Evolutionary conservation across 2,888 invertebrate species (phyloP).

Genomic region (Congeria kusceri): DNA sequence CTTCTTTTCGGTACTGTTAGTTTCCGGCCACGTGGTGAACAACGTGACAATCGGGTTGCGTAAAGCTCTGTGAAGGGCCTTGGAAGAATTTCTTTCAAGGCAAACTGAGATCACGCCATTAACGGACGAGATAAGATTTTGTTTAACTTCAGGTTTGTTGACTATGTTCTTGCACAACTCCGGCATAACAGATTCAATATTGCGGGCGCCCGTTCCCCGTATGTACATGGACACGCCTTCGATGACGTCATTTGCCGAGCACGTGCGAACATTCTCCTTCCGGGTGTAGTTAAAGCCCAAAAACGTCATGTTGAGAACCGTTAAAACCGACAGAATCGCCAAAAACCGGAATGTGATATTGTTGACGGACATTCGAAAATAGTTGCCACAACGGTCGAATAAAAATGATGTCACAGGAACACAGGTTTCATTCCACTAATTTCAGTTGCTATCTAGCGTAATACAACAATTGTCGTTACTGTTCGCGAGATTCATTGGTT

Average conservation of each 20-base stretch:
- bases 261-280: conserved; percentile 29
- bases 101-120: conserved; percentile 41
- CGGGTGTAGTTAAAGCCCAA: conserved; percentile 49
- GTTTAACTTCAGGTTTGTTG: conserved; percentile 11
- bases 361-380: conserved; percentile 33
- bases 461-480: no score
- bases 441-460: no score
- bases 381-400: no score
- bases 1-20: conserved; percentile 35
- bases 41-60: conserved; percentile 56
- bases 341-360: conserved; percentile 51
- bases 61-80: not conserved
- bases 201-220: conserved; percentile 31
- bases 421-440: no score
- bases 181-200: conserved; percentile 31
- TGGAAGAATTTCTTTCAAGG: conserved; percentile 1
- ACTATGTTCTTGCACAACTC: conserved; percentile 36
- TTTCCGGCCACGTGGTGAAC: conserved; percentile 68
- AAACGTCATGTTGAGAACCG: conserved; percentile 54
- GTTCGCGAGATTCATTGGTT: no score
- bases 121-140: conserved; percentile 35
- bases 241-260: conserved; percentile 53
- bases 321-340: conserved; percentile 44
- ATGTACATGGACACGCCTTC: conserved; percentile 49
- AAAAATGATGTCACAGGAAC: no score